These are phyloP conservation scores for Scrobipalpa atriplicella DNA, from an alignment of 2,888 invertebrate genomes.

Conservation along the genomic window DNA sequence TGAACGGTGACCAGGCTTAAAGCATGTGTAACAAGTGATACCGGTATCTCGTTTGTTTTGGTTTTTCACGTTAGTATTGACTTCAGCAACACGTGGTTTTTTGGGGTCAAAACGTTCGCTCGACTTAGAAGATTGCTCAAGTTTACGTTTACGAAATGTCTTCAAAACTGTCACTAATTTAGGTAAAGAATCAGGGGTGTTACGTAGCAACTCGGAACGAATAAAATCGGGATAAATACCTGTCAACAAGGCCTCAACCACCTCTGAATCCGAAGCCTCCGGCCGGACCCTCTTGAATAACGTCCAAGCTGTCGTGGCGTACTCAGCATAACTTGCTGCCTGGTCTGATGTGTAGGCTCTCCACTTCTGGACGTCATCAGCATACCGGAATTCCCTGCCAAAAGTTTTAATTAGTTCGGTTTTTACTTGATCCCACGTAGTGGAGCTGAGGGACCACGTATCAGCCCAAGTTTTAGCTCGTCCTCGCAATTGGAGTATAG, in stretches of 20 bases:
- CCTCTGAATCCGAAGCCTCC: slow-evolving; percentile 13
- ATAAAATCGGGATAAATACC: slow-evolving; percentile 31
- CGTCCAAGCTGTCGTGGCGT: slow-evolving; percentile 30
- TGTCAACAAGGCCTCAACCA: slow-evolving; percentile 28
- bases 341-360: slow-evolving; percentile 34
- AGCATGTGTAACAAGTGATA: background rate
- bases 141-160: slow-evolving; percentile 16
- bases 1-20: background rate
- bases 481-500: too few species aligned
- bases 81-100: background rate
- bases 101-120: background rate
- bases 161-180: slow-evolving; percentile 10
- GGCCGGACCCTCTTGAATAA: slow-evolving; percentile 32
- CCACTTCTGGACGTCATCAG: slow-evolving; percentile 32
- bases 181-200: slow-evolving; percentile 6
- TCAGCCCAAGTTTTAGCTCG: too few species aligned
- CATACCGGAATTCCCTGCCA: slow-evolving; percentile 33
- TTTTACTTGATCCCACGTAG: too few species aligned
- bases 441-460: too few species aligned
- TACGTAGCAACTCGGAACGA: slow-evolving; percentile 25
- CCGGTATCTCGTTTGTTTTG: background rate
- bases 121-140: background rate
- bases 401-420: too few species aligned
- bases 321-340: slow-evolving; percentile 33
- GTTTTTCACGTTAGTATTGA: background rate